Conservation (phyloP, 2,888 invertebrate species). For the Polydrusus tereticollis region DNA sequence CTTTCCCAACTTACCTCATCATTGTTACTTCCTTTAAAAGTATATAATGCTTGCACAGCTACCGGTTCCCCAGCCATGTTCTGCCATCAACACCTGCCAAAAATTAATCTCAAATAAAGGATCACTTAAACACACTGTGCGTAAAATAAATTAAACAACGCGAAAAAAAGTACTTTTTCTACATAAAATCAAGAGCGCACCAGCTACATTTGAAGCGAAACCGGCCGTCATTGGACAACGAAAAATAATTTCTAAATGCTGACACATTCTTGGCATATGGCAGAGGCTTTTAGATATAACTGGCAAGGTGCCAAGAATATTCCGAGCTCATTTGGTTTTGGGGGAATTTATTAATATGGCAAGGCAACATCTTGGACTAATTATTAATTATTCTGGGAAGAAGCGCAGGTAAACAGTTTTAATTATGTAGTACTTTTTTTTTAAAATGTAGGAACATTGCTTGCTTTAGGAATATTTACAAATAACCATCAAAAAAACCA, state of each 20-base stretch:
- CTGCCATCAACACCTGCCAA: slow-evolving; percentile 45
- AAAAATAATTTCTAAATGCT: slow-evolving; percentile 64
- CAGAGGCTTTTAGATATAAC: slow-evolving; percentile 56
- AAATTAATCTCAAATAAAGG: slow-evolving; percentile 11
- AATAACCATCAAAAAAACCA: too few relatives aligned
- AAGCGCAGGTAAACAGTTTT: neutral
- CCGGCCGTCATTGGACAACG: slow-evolving; percentile 42
- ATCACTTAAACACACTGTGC: neutral
- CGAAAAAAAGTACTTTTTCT: slow-evolving; percentile 29
- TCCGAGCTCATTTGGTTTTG: slow-evolving; percentile 54
- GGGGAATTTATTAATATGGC: slow-evolving; percentile 53
- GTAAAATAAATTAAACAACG: neutral
- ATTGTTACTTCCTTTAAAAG: slow-evolving; percentile 96
- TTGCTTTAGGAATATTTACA: too few relatives aligned
- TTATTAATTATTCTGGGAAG: slow-evolving; percentile 28
- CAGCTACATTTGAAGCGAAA: slow-evolving; percentile 25
- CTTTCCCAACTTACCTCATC: slow-evolving; percentile 82
- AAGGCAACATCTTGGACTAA: slow-evolving; percentile 41
- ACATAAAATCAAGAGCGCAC: slow-evolving; percentile 1
- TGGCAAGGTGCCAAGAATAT: slow-evolving; percentile 61
- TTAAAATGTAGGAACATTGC: too few relatives aligned
- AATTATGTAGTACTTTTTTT: neutral
- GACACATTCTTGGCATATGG: slow-evolving; percentile 67
- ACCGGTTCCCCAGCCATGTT: slow-evolving; percentile 73
- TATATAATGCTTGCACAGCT: slow-evolving; percentile 91